Evolutionary conservation across 2,113 vertebrate genomes (phyloP), one percentile per base, ranked within the genome.

Genomic region (Anser cygnoides): DNA sequence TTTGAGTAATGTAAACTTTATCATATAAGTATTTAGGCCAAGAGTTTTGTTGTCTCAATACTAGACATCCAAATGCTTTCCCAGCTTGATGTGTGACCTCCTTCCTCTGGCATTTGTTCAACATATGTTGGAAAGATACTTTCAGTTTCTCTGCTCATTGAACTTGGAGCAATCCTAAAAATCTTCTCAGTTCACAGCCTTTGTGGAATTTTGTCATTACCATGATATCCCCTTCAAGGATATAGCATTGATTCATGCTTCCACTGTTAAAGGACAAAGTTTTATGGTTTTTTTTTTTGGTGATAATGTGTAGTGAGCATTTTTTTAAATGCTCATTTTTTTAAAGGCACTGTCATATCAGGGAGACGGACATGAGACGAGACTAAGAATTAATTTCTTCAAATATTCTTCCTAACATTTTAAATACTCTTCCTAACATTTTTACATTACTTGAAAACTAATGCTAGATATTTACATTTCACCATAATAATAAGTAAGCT

Each of bases 61-160:
- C 46, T 57, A 92, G 91, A 87, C 39, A 86, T 92, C 55, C 22
- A 5, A 87, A 70, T 84, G 72, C 9, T 93, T 85, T 82, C 90
- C 87, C 76, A 95, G 76, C 10, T 65, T 90, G 44, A 33, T 55
- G 20, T 41, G 44, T 46, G 74, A 66, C 18, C 13, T 90, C 63
- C 65, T 82, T 75, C 26, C 65, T 94, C 57, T 84, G 68, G 87
- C n/a, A 72, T 85, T 93, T 94, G 71, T 67, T 89, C 63, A 96
- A 77, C 46, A 23, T 71, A 33, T 79, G 31, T 73, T 94, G 80
- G 71, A 97, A 95, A 79, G 58, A 73, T 18, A 77, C 23, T 80
- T 82, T 73, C 75, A 58, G 21, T 71, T 93, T 85, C 83, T 74
- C 33, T 83, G 65, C 54, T 95, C 28, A 68, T 19, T 82, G 73